These are phyloP conservation scores for Drosophila quinaria DNA, from an alignment of 2,888 invertebrate genomes.

Conservation along the genomic window DNA sequence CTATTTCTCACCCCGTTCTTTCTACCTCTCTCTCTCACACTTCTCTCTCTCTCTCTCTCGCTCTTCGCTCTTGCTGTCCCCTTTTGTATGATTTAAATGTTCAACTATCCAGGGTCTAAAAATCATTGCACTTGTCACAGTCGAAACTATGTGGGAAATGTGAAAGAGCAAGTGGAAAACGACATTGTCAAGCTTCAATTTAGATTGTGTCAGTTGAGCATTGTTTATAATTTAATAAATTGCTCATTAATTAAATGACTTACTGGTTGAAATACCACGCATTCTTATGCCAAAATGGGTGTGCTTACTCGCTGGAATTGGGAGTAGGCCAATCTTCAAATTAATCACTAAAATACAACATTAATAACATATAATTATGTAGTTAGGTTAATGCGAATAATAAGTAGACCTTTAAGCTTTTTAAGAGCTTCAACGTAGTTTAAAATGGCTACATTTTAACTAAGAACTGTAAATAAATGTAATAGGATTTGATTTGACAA, in stretches of 20 bases:
- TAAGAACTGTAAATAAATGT: background rate
- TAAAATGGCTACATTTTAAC: too few relatives aligned
- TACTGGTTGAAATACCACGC: slow-evolving; percentile 36
- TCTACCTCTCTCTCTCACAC: background rate
- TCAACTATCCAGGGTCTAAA: slow-evolving; percentile 50
- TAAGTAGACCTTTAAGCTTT: too few relatives aligned
- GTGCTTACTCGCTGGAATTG: background rate
- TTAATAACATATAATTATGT: background rate
- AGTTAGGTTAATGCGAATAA: background rate
- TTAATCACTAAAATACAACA: background rate
- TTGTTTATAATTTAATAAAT: slow-evolving; percentile 80
- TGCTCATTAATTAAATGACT: slow-evolving; percentile 77
- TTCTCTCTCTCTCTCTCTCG: background rate
- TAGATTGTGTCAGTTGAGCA: slow-evolving; percentile 50
- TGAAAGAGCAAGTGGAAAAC: slow-evolving; percentile 35
- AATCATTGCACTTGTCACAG: slow-evolving; percentile 71
- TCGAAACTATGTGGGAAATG: slow-evolving; percentile 49
- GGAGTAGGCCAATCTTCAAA: slow-evolving; percentile 4
- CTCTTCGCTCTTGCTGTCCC: background rate
- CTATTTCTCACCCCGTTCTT: background rate
- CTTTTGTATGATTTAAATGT: slow-evolving; percentile 18
- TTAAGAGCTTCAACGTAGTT: too few relatives aligned
- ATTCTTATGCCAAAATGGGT: slow-evolving; percentile 1
- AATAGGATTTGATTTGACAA: background rate
- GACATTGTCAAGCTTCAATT: slow-evolving; percentile 59